Conservation (phyloP, 1,140 invertebrate species). For the Trichonephila clavipes region DNA sequence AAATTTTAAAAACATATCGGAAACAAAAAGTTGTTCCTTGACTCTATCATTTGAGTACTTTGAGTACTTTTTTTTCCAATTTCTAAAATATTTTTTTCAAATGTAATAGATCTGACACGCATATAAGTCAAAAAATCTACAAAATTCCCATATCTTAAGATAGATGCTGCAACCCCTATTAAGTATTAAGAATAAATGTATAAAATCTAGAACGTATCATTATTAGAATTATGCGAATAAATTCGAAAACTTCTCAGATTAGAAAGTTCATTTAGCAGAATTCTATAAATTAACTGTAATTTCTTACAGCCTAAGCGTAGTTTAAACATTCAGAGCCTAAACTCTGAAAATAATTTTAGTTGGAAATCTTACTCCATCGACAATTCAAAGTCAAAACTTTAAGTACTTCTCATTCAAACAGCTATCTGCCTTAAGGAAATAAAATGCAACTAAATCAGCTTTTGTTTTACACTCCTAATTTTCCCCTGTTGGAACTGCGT, state of each 20-base stretch:
- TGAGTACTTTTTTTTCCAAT: too few species aligned
- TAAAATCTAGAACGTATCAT: too few species aligned
- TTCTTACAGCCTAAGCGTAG: neutral
- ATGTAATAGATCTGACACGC: too few species aligned
- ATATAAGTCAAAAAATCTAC: too few species aligned
- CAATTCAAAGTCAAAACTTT: slow-evolving; percentile 56
- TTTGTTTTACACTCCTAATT: slow-evolving; percentile 61
- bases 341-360: slow-evolving; percentile 28
- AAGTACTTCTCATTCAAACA: slow-evolving; percentile 25
- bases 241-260: neutral
- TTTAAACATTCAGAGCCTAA: slow-evolving; percentile 12
- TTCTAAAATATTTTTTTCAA: too few species aligned
- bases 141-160: too few species aligned
- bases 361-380: neutral
- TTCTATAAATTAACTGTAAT: neutral
- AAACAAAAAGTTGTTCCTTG: too few species aligned
- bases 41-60: too few species aligned
- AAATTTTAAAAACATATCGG: too few species aligned
- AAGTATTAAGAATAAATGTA: too few species aligned
- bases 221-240: neutral
- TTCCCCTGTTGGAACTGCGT: slow-evolving; percentile 34
- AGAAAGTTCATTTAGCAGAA: neutral
- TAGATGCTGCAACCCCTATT: too few species aligned
- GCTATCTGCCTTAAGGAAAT: slow-evolving; percentile 39
- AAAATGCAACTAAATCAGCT: slow-evolving; percentile 57